Evolutionary conservation across 1,140 invertebrate genomes (phyloP).

Genomic region (Berghia stephanieae): DNA sequence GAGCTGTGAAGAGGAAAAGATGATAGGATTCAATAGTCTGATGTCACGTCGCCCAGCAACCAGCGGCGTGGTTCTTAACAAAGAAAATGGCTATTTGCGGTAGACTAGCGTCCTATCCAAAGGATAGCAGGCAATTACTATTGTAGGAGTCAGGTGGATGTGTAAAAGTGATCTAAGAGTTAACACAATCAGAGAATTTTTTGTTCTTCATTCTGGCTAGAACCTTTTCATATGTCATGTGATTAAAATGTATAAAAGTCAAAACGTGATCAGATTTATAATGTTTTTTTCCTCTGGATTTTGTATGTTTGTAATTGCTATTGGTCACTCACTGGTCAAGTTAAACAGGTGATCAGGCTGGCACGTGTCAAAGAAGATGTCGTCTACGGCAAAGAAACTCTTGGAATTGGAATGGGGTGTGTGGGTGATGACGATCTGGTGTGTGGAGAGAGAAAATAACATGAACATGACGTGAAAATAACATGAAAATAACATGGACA

Average conservation of each 20-base stretch:
- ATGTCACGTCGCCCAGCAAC: not conserved
- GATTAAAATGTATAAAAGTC: no score
- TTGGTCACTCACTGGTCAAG: slow-evolving; percentile 15
- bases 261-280: no score
- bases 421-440: slow-evolving; percentile 50
- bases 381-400: slow-evolving; percentile 59
- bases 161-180: no score
- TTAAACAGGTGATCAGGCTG: slow-evolving; percentile 38
- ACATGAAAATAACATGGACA: no score
- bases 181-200: no score
- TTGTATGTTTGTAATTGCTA: no score
- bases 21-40: not conserved
- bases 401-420: slow-evolving; percentile 38
- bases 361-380: slow-evolving; percentile 55
- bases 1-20: slow-evolving; percentile 33
- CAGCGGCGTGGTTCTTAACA: not conserved
- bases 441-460: not conserved
- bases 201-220: no score
- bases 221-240: no score
- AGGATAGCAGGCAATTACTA: not conserved
- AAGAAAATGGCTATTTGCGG: not conserved
- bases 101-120: not conserved
- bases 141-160: not conserved
- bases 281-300: no score
- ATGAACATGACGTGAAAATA: no score